Conservation (phyloP, 2,113 vertebrate genomes). For the Crotalus viridis region DNA sequence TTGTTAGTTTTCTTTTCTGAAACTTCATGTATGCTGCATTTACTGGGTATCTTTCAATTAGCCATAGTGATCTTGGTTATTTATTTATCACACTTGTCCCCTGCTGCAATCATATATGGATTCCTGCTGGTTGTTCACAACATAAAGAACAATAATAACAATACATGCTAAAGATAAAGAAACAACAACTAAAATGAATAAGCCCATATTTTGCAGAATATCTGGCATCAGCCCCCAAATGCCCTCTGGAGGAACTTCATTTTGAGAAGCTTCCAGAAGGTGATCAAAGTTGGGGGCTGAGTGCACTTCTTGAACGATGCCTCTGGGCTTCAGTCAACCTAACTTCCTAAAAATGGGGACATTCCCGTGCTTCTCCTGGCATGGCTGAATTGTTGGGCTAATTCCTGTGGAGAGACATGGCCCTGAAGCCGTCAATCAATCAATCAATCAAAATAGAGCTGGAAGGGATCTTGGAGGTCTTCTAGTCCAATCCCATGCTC, state of each 20-base stretch:
- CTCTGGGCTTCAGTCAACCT: background rate
- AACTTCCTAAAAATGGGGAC: background rate
- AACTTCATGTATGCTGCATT: background rate
- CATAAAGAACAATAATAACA: background rate
- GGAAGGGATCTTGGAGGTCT: no score
- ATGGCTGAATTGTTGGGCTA: background rate
- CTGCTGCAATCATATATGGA: background rate
- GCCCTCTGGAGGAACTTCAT: background rate
- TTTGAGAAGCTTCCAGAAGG: background rate
- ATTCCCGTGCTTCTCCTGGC: background rate
- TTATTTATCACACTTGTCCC: background rate
- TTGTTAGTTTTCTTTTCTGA: slow-evolving; percentile 6
- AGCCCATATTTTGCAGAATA: background rate
- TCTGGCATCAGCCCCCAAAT: background rate
- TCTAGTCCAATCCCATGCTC: no score
- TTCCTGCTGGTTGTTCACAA: background rate
- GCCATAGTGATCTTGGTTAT: background rate
- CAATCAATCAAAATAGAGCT: no score
- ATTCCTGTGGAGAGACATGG: background rate
- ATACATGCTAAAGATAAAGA: background rate
- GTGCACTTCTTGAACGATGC: background rate
- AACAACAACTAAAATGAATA: background rate
- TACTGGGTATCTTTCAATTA: slow-evolving; percentile 23
- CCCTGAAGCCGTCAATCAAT: background rate
- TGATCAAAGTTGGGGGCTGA: background rate